These are phyloP conservation scores for Potamilus streckersoni DNA, from an alignment of 1,140 invertebrate species.

Conservation along the genomic window DNA sequence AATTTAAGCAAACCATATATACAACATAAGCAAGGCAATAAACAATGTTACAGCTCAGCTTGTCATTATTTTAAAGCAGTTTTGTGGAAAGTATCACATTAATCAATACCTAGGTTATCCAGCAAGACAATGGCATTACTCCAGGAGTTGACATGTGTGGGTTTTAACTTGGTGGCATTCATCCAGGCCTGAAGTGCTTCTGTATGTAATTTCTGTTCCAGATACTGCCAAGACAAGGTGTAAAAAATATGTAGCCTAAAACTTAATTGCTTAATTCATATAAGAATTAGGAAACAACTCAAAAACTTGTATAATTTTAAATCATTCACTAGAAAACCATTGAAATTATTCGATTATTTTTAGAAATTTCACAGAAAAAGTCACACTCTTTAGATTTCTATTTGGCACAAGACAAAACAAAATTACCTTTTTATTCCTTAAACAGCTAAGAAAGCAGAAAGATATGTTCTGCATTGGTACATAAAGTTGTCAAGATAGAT, in stretches of 20 bases:
- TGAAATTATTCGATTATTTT: neutral
- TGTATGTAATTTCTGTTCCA: slow-evolving; percentile 73
- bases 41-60: too few relatives aligned
- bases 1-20: neutral
- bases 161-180: slow-evolving; percentile 82
- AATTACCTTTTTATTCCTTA: neutral
- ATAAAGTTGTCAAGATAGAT: too few relatives aligned
- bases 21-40: too few relatives aligned
- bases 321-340: neutral
- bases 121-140: slow-evolving; percentile 89
- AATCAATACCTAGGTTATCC: slow-evolving; percentile 80
- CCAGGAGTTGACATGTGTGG: slow-evolving; percentile 87
- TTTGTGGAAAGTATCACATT: neutral
- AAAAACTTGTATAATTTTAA: neutral
- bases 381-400: neutral
- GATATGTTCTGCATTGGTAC: too few relatives aligned
- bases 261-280: too few relatives aligned
- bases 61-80: too few relatives aligned
- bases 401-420: neutral
- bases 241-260: neutral
- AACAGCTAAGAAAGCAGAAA: too few relatives aligned
- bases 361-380: neutral
- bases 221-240: slow-evolving; percentile 70
- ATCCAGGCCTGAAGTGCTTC: slow-evolving; percentile 80
- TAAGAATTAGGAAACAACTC: neutral